A percentile compares a stretch with the other conserved stretches of the same genome.
Conservation (phyloP, 2,797 vertebrate species). For the Microcaecilia unicolor region DNA sequence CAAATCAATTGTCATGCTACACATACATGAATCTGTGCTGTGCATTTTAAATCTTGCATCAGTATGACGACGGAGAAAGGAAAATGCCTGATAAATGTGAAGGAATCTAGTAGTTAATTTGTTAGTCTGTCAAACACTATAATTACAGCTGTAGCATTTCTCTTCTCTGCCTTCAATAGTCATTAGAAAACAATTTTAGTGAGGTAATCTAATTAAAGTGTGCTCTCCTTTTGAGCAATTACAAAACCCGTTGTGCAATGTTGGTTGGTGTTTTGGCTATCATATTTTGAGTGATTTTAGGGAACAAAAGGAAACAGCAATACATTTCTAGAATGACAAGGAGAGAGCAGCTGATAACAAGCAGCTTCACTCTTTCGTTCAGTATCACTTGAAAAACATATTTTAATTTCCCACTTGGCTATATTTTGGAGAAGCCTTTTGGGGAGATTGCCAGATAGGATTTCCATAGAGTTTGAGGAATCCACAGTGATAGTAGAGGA, state of each 20-base stretch:
- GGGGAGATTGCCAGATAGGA: too few species aligned
- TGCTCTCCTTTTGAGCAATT: background rate
- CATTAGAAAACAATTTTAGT: constrained; percentile 24
- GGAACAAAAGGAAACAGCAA: background rate
- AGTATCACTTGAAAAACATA: constrained; percentile 13
- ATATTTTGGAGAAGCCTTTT: too few species aligned
- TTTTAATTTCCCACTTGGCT: constrained; percentile 13
- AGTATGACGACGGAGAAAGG: background rate
- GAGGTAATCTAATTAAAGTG: constrained; percentile 34
- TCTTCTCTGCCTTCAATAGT: constrained; percentile 20
- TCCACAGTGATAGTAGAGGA: too few species aligned
- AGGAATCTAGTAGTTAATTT: constrained; percentile 23
- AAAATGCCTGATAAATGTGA: constrained; percentile 1
- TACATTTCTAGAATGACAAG: background rate
- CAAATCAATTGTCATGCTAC: constrained; percentile 46
- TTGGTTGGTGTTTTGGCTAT: background rate
- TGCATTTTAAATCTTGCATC: constrained; percentile 31
- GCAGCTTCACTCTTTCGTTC: too few species aligned
- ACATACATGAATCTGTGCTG: constrained; percentile 12
- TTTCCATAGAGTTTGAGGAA: too few species aligned
- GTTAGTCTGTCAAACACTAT: constrained; percentile 28
- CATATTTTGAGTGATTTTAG: background rate
- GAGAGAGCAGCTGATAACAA: background rate
- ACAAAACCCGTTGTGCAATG: background rate
- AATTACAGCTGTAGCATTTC: constrained; percentile 26